Conservation (phyloP, 2,888 invertebrate genomes). For the Pterostichus madidus region DNA sequence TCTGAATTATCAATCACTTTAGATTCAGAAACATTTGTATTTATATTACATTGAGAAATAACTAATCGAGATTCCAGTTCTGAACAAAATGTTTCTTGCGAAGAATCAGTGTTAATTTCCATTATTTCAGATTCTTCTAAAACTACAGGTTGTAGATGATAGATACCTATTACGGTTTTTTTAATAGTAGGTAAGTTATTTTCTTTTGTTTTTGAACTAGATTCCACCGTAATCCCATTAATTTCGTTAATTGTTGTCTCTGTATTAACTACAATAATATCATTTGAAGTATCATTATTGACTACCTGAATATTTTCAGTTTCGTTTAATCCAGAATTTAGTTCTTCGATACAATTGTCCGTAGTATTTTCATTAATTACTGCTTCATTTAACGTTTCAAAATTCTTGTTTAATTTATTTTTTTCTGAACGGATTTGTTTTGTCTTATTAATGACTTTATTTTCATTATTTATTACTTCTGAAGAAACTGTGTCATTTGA, state of each 20-base stretch:
- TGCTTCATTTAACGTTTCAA: too few species aligned
- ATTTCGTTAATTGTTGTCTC: not conserved
- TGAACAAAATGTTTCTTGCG: slow-evolving; percentile 50
- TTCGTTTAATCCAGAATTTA: too few species aligned
- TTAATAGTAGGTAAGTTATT: not conserved
- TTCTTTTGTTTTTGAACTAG: not conserved
- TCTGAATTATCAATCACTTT: not conserved
- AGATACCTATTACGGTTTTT: not conserved
- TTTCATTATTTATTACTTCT: not conserved
- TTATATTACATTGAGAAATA: not conserved
- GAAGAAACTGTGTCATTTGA: not conserved
- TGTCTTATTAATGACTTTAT: not conserved
- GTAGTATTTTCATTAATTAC: too few species aligned
- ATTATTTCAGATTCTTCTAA: not conserved
- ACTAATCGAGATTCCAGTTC: slow-evolving; percentile 6
- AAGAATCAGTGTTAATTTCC: not conserved
- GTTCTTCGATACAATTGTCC: too few species aligned
- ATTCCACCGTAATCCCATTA: not conserved
- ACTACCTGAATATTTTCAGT: too few species aligned
- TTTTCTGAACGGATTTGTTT: too few species aligned
- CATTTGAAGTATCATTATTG: too few species aligned
- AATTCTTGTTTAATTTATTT: too few species aligned
- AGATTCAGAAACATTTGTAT: not conserved
- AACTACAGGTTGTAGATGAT: not conserved
- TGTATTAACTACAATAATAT: not conserved